Percentiles rank a stretch among this genome's conserved stretches.
phyloP scores from a whole-genome alignment of 2,113 vertebrate species.

The Lasiurus borealis region DNA sequence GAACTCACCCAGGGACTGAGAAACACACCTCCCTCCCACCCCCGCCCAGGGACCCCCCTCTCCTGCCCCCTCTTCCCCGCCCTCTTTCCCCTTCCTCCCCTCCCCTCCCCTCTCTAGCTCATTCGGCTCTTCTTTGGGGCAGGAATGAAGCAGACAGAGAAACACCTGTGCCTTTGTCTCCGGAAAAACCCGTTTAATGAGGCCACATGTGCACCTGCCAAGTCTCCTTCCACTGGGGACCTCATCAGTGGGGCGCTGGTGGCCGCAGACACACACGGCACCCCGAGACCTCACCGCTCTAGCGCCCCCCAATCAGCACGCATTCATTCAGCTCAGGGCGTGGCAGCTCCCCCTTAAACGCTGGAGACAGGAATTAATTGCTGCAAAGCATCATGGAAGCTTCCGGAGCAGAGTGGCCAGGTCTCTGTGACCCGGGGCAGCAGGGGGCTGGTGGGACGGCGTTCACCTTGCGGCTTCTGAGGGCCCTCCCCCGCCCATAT shows the following conservation, averaged over 20 bases:
- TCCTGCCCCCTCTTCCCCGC: background rate
- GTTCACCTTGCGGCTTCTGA: background rate
- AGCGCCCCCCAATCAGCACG: background rate
- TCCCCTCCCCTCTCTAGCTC: background rate
- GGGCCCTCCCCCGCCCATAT: background rate
- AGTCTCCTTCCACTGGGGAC: fast-evolving
- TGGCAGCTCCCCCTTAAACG: background rate
- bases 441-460: background rate
- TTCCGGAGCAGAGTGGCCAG: background rate
- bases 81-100: too few relatives aligned
- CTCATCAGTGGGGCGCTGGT: background rate
- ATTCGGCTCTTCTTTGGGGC: background rate
- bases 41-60: fast-evolving
- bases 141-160: background rate
- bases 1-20: fast-evolving
- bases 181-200: background rate
- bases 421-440: background rate
- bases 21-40: background rate
- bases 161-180: background rate
- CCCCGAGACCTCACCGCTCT: background rate
- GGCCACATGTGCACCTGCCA: fast-evolving
- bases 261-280: fast-evolving
- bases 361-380: background rate
- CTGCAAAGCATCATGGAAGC: fast-evolving
- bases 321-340: background rate